phyloP scores from a whole-genome alignment of 2,113 vertebrate species.

The Lophura nycthemera region DNA sequence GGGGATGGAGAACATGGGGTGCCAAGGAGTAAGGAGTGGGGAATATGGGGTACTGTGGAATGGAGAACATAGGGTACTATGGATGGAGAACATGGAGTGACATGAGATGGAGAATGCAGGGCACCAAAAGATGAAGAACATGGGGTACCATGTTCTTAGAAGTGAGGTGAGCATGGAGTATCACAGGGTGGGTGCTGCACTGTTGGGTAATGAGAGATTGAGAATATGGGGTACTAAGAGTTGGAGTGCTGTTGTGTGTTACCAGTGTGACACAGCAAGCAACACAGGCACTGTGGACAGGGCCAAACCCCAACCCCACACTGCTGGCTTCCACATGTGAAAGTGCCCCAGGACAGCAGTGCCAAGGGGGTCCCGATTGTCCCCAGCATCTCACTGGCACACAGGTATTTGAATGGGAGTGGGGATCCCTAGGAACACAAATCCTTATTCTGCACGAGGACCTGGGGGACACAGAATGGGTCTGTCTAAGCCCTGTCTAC shows the following conservation, averaged over 20 bases:
- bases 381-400: accelerated
- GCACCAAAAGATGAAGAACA: neutral
- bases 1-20: neutral
- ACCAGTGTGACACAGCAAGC: neutral
- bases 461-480: neutral
- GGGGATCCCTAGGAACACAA: neutral
- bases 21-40: neutral
- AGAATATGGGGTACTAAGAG: neutral
- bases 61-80: neutral
- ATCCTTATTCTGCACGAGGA: neutral
- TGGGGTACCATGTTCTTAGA: neutral
- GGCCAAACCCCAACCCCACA: neutral
- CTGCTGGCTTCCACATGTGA: no score
- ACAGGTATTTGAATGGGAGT: neutral
- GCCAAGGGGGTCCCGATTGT: accelerated
- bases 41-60: neutral
- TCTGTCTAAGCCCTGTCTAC: neutral
- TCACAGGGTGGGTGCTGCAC: no score
- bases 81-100: neutral
- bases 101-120: neutral
- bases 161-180: neutral
- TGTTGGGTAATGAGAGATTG: neutral
- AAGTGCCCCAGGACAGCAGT: neutral
- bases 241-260: neutral
- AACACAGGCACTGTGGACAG: no score